Evolutionary conservation across 2,797 vertebrate species (phyloP).

Genomic region (Alauda arvensis): DNA sequence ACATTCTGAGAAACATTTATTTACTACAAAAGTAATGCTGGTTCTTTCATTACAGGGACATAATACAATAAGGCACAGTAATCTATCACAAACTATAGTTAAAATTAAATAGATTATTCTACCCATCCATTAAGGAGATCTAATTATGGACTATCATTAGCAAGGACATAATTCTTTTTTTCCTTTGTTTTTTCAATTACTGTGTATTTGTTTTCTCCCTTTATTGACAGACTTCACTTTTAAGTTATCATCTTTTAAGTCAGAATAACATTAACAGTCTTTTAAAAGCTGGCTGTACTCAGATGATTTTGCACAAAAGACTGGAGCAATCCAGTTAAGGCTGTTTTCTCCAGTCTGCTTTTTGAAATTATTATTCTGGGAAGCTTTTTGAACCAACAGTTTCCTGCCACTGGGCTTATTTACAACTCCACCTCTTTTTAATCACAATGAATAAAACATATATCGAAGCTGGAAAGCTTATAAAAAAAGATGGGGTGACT

Average conservation of each 20-base stretch:
- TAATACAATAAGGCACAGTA: constrained; percentile 4
- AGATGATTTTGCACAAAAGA: background rate
- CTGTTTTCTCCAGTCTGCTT: background rate
- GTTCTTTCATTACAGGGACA: constrained; percentile 1
- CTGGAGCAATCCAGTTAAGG: background rate
- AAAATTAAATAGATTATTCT: constrained; percentile 32
- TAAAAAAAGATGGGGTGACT: background rate
- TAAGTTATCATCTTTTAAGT: background rate
- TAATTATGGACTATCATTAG: constrained; percentile 32
- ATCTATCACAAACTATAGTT: constrained; percentile 9
- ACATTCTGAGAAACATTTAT: background rate
- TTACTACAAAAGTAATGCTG: background rate
- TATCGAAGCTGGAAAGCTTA: background rate
- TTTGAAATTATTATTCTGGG: background rate
- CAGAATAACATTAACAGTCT: background rate
- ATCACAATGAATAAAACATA: background rate
- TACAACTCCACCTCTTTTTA: background rate
- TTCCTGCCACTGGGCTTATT: background rate
- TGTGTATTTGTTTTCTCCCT: constrained; percentile 16
- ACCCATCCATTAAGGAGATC: constrained; percentile 22
- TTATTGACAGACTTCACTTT: constrained; percentile 36
- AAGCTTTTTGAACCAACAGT: background rate
- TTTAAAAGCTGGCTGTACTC: background rate
- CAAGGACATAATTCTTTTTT: background rate
- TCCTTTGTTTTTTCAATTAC: background rate